These are phyloP conservation scores for Yoshiicerus persimilis DNA, from an alignment of 1,140 invertebrate species.

Conservation along the genomic window DNA sequence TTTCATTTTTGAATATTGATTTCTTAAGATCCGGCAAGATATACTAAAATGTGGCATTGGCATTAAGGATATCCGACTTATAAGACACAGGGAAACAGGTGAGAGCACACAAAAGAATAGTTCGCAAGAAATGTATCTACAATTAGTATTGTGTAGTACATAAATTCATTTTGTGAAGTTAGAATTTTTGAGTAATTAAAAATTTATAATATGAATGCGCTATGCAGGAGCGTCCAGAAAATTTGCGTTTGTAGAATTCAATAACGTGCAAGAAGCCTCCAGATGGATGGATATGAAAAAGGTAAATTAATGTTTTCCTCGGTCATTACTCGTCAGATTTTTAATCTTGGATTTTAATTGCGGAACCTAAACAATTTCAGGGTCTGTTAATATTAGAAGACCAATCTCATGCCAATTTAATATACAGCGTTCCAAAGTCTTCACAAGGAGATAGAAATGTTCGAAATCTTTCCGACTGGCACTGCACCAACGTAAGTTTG, in stretches of 20 bases:
- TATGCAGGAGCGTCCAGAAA: conserved; percentile 79
- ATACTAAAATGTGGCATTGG: conserved; percentile 70
- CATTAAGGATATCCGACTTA: conserved; percentile 79
- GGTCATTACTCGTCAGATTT: too few species aligned
- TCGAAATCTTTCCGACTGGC: conserved; percentile 56
- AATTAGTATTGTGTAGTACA: too few species aligned
- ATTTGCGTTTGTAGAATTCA: conserved; percentile 96
- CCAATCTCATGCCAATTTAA: conserved; percentile 54
- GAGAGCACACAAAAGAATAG: conserved; percentile 50
- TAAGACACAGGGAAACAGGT: conserved; percentile 85
- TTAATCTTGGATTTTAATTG: too few species aligned
- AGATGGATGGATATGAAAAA: conserved; percentile 92
- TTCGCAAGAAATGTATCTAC: not conserved
- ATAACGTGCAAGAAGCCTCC: conserved; percentile 80
- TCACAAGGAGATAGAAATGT: conserved; percentile 18
- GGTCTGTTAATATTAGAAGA: conserved; percentile 56
- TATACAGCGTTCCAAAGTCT: conserved; percentile 55
- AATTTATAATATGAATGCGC: conserved; percentile 48
- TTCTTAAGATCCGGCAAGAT: conserved; percentile 67
- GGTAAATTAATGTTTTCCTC: conserved; percentile 57
- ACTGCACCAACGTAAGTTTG: conserved; percentile 58
- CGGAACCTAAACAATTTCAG: conserved; percentile 52
- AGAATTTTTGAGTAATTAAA: too few species aligned
- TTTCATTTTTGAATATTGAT: conserved; percentile 20
- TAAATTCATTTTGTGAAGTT: too few species aligned